phyloP scores from a whole-genome alignment of 2,888 invertebrate genomes.

The Julus scanicus region DNA sequence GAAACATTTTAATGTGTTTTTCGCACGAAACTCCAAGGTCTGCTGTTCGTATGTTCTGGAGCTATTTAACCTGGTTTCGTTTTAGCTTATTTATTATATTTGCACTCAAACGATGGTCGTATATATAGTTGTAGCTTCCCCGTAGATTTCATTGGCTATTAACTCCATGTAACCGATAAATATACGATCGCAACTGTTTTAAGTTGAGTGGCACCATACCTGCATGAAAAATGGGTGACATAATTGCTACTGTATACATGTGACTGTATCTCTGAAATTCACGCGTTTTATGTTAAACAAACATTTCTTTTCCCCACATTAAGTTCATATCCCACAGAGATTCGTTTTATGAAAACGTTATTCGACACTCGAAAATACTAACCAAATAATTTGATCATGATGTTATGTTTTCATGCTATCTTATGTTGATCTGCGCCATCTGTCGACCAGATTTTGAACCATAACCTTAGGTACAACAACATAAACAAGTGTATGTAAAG shows the following conservation, averaged over 20 bases:
- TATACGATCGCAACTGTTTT: not conserved
- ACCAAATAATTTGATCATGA: not conserved
- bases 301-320: not conserved
- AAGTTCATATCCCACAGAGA: not conserved
- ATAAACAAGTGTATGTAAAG: too few relatives aligned
- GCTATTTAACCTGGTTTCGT: slow-evolving; percentile 1
- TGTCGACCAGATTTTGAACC: too few relatives aligned
- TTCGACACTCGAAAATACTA: not conserved
- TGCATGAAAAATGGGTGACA: not conserved
- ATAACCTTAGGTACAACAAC: too few relatives aligned
- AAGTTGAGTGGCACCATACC: slow-evolving; percentile 21
- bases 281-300: not conserved
- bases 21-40: not conserved
- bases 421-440: not conserved
- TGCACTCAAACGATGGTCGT: slow-evolving; percentile 15
- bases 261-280: not conserved
- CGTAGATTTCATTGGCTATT: not conserved
- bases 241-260: not conserved
- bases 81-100: slow-evolving; percentile 24
- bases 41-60: not conserved
- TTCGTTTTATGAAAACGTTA: not conserved
- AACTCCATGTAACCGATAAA: not conserved
- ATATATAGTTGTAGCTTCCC: not conserved
- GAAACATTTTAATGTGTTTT: slow-evolving; percentile 8
- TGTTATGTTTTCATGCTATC: not conserved